Evolutionary conservation across 2,113 vertebrate genomes (phyloP), one percentile per base, ranked within the genome.

Genomic region (Isichthys henryi): DNA sequence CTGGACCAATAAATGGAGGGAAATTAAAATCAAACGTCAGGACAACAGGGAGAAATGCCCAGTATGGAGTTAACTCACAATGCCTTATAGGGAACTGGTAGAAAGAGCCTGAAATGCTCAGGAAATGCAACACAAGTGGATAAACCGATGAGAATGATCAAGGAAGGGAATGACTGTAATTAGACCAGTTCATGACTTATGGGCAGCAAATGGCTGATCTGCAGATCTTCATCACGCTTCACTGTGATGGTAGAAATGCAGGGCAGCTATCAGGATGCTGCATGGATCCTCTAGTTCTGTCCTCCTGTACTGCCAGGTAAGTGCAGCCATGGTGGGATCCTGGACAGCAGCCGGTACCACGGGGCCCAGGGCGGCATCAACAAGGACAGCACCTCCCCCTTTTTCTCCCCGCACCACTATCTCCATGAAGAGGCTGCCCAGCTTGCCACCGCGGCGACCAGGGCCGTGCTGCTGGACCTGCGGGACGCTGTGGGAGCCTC

Each of bases 311-410:
- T 15, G 66, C 13, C 31, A 97, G 97, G 97, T 8, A 97, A 98
- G 92, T 98, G 97, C 88, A 98, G 97, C 91, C 97, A 97, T 0
- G 97, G 97, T 13, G 97, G 97, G 21, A 91, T 94, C 80, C 92
- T 97, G 91, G 97, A 98, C 94, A 94, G 90, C 53, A 97, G 97
- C 90, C 94, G 95, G 77, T 80, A 91, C 66, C 90, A 90, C 52
- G 94, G 92, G 0, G 96, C 97, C 17, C 95, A 92, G 87, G 97
- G 97, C 2, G 97, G 97, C 88, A 97, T 97, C 93, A 98, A 97
- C 93, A 98, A 98, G 90, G 97, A 98, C 90, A 98, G 96, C 91
- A 95, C 95, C 0, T 96, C 96, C 1, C 93, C 94, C 0, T 3
- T 96, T 35, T 97, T 97, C 93, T 97, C 97, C 48, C 97, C 97